Evolutionary conservation across 2,113 vertebrate species (phyloP).

Genomic region (Clupea harengus): DNA sequence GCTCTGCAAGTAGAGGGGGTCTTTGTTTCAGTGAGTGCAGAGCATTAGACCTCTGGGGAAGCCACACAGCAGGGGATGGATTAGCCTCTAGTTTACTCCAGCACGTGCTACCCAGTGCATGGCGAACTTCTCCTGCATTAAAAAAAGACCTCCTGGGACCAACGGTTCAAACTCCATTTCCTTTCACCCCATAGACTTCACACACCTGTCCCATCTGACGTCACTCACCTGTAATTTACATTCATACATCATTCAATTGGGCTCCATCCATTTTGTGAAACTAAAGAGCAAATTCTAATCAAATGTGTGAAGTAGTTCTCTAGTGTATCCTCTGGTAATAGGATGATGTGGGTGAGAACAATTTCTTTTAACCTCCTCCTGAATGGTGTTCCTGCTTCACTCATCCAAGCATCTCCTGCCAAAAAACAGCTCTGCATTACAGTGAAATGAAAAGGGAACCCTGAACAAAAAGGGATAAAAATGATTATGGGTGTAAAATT

Average conservation of each 20-base stretch:
- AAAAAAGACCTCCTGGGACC: constrained; percentile 38
- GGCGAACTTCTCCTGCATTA: constrained; percentile 64
- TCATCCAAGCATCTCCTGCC: background rate
- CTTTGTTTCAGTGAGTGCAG: constrained; percentile 78
- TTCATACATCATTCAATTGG: constrained; percentile 28
- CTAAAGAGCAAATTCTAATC: constrained; percentile 42
- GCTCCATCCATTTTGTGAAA: constrained; percentile 33
- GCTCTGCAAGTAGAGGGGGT: constrained; percentile 51
- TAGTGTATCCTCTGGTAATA: constrained; percentile 9
- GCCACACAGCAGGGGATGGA: constrained; percentile 74
- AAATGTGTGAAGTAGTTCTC: constrained; percentile 36
- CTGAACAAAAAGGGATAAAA: background rate
- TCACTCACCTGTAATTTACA: constrained; percentile 51
- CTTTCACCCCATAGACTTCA: constrained; percentile 45
- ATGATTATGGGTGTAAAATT: background rate
- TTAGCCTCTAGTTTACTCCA: constrained; percentile 68
- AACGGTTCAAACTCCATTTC: constrained; percentile 44
- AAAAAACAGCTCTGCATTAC: background rate
- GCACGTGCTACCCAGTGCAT: constrained; percentile 73
- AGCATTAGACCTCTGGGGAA: constrained; percentile 79
- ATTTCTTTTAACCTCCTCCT: background rate
- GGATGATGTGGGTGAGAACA: background rate
- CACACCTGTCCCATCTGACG: constrained; percentile 46
- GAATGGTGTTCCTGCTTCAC: background rate
- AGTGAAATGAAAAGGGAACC: background rate